Evolutionary conservation across 2,797 vertebrate species (phyloP), one percentile per base, ranked within the genome.

Genomic region (Thaleichthys pacificus): DNA sequence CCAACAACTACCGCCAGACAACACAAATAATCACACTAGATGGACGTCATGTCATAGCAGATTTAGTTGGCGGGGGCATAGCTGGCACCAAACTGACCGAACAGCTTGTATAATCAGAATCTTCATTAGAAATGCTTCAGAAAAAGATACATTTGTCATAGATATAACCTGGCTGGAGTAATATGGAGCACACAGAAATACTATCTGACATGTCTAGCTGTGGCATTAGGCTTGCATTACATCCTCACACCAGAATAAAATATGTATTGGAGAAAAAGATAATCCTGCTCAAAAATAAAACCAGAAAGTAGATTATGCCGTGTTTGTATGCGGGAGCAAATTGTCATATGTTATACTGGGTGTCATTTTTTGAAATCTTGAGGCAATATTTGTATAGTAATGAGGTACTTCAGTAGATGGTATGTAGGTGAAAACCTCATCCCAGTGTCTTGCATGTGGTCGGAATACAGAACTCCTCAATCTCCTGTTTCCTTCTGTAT

Each of bases 81-180:
- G 15, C 51, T 54, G 51, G 19, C 51, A 54, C 51, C 69, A 66
- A 58, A 66, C 38, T 66, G 24, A 72, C 66, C 67, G 68, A 73
- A 57, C 70, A 22, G 4, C 0, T 86, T 88, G 70, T 54, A 72
- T 86, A 87, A 86, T 19, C 1, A 38, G 61, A 82, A 78, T 83
- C 76, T 70, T 68, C 15, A 65, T 65, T 57, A 51, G 21, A 51
- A 65, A 24, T 66, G 56, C 15, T 14, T 60, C 54, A 32, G 15
- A 57, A 70, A 57, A 71, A 21, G 17, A 61, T 12, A 21, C 11
- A 19, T 35, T 69, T 69, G 4, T 63, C 4, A 24, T 60, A 21
- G 42, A 28, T 19, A 24, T 66, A 57, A 30, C 28, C 7, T 3
- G n/a, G 57, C 24, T 28, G 3, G 57, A 38, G 19, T 47, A 32